These are phyloP conservation scores for Myanophis thanlyinensis DNA, from an alignment of 2,113 vertebrate genomes.

Conservation along the genomic window DNA sequence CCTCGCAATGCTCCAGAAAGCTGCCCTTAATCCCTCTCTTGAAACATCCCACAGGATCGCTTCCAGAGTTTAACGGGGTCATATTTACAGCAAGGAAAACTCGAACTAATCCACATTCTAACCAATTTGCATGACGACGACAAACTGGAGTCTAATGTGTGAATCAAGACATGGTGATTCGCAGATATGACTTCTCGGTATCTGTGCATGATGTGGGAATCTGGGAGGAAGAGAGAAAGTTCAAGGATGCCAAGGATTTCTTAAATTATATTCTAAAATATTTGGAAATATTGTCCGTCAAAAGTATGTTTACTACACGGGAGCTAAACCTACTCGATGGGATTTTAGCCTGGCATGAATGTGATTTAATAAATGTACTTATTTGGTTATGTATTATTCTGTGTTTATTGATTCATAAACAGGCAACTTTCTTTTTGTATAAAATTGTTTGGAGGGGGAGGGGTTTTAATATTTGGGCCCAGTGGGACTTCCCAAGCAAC, in stretches of 20 bases:
- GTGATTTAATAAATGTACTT: not conserved
- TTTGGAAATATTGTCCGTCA: not conserved
- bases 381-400: not conserved
- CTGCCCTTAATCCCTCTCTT: constrained; percentile 36
- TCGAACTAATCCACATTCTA: not conserved
- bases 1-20: constrained; percentile 19
- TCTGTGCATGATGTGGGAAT: not conserved
- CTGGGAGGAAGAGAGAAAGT: not conserved
- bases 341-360: not conserved
- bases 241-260: not conserved
- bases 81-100: not conserved
- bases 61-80: not conserved
- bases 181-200: not conserved
- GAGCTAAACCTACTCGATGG: not conserved
- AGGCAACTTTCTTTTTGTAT: no score
- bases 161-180: not conserved
- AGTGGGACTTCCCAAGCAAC: not conserved
- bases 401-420: not conserved
- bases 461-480: not conserved
- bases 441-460: no score
- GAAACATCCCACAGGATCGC: not conserved
- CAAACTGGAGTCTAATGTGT: not conserved
- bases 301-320: not conserved
- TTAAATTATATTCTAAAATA: not conserved
- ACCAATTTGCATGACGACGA: accelerated